phyloP scores from a whole-genome alignment of 2,113 vertebrate species.

The Etheostoma spectabile region DNA sequence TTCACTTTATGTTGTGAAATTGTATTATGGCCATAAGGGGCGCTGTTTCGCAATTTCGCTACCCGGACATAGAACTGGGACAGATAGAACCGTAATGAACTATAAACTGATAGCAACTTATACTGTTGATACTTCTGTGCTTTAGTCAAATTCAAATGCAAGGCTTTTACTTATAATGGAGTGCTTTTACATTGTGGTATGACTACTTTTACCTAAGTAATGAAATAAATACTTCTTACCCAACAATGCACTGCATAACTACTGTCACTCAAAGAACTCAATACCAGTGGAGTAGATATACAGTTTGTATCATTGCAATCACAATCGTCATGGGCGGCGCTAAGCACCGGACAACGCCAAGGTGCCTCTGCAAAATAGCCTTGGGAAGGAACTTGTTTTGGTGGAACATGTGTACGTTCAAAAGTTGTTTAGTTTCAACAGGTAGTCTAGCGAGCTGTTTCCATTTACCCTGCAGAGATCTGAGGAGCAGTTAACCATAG shows the following conservation, averaged over 20 bases:
- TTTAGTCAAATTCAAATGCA: neutral
- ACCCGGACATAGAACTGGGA: conserved; percentile 23
- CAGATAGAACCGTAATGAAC: conserved; percentile 23
- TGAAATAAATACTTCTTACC: neutral
- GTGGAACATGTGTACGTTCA: too few species aligned
- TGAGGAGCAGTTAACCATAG: too few species aligned
- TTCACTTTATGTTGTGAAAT: neutral
- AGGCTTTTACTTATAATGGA: neutral
- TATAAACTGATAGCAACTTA: neutral
- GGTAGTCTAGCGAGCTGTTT: too few species aligned
- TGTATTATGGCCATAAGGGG: conserved; percentile 25
- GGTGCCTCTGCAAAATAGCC: too few species aligned
- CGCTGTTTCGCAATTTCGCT: conserved; percentile 22
- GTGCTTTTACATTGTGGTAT: neutral
- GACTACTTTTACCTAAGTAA: neutral
- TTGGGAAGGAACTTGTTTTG: too few species aligned
- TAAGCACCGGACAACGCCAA: too few species aligned
- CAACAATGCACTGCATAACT: neutral
- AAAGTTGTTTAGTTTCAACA: too few species aligned
- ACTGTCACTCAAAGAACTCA: neutral
- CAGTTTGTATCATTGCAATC: too few species aligned
- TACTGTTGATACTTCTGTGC: neutral
- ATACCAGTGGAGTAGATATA: neutral
- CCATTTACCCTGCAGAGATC: too few species aligned
- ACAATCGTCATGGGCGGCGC: too few species aligned